phyloP scores from a whole-genome alignment of 1,140 invertebrate genomes.

The Drosophila teissieri region DNA sequence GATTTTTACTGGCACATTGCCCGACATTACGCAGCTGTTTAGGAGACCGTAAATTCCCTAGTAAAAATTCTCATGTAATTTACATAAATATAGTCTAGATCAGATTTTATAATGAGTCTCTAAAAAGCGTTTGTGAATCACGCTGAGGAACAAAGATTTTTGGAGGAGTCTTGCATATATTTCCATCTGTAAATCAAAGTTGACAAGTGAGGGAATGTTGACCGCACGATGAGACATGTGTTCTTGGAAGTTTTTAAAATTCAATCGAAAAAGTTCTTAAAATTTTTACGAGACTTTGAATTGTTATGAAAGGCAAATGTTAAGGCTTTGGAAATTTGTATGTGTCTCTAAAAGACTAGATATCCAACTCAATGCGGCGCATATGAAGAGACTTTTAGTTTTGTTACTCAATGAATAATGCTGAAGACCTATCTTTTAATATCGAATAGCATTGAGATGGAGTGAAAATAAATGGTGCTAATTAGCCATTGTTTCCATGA shows the following conservation, averaged over 20 bases:
- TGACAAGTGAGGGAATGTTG: slow-evolving; percentile 36
- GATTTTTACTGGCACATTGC: slow-evolving; percentile 64
- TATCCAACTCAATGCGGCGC: no score
- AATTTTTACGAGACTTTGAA: slow-evolving; percentile 42
- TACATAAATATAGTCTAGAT: slow-evolving; percentile 39
- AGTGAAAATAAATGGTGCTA: not conserved
- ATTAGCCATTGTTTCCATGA: slow-evolving; percentile 14
- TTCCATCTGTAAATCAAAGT: slow-evolving; percentile 63
- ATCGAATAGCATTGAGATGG: slow-evolving; percentile 3
- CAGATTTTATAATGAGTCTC: slow-evolving; percentile 36
- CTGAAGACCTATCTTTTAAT: not conserved
- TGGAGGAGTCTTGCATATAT: slow-evolving; percentile 32
- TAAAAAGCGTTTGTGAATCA: slow-evolving; percentile 49
- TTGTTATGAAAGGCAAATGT: not conserved
- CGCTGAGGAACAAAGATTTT: slow-evolving; percentile 6
- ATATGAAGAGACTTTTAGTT: no score
- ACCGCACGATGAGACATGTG: slow-evolving; percentile 35
- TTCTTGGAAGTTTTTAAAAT: slow-evolving; percentile 14
- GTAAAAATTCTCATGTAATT: slow-evolving; percentile 52
- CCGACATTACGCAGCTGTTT: slow-evolving; percentile 81
- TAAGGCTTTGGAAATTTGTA: not conserved
- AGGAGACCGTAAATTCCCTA: slow-evolving; percentile 50
- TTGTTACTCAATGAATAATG: no score
- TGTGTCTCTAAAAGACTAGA: not conserved
- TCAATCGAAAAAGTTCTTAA: slow-evolving; percentile 17